Conservation (phyloP, 2,888 invertebrate genomes). For the Hedychridium roseum region DNA sequence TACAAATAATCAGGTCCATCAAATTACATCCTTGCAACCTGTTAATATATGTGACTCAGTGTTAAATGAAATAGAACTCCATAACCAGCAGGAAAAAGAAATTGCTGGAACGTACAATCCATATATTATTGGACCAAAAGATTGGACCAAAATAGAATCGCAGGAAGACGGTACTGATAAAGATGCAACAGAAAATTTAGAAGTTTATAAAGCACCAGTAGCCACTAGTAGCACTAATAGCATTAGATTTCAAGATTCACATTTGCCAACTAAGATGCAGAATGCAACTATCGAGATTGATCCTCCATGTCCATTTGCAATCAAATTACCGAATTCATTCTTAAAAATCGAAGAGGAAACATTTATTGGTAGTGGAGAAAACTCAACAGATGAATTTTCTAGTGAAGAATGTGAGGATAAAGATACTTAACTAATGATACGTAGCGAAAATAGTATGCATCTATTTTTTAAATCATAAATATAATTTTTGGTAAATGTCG, state of each 20-base stretch:
- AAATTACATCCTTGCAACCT: conserved; percentile 6
- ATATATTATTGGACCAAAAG: background rate
- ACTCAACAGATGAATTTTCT: conserved; percentile 53
- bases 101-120: background rate
- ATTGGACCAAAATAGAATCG: background rate
- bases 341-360: conserved; percentile 50
- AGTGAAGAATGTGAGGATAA: conserved; percentile 23
- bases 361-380: conserved; percentile 58
- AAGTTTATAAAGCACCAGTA: conserved; percentile 9
- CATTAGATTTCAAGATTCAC: too few species aligned
- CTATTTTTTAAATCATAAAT: too few species aligned
- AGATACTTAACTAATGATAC: conserved; percentile 4
- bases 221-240: too few species aligned
- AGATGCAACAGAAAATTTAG: background rate
- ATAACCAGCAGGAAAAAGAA: background rate
- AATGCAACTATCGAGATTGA: conserved; percentile 14
- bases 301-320: conserved; percentile 17
- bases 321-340: conserved; percentile 30
- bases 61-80: background rate
- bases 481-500: too few species aligned
- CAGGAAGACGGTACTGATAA: background rate
- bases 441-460: too few species aligned
- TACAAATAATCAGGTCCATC: background rate
- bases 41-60: background rate
- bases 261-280: conserved; percentile 20